Evolutionary conservation across 2,888 invertebrate genomes (phyloP), one percentile per base, ranked within the genome.

Genomic region (Drosophila gaucha): DNA sequence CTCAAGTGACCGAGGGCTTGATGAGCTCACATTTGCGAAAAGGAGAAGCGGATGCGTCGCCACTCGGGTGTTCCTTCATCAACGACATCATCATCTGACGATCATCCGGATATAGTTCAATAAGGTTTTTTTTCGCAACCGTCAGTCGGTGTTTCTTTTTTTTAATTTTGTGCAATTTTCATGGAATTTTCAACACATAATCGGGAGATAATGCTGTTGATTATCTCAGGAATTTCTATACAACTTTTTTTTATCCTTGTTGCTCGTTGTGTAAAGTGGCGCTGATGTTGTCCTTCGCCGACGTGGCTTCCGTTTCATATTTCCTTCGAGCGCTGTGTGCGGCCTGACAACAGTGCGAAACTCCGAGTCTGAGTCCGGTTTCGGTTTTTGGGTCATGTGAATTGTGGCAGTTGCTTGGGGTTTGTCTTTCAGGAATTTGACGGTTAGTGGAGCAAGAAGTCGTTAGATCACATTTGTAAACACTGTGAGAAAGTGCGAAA

Each of bases 101-200:
- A 83, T 83, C 86, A 86, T 85, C 84, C 86, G 84, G 84, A 86
- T 85, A 77, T 84, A 80, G 78, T 80, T 85, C 82, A 78, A 82
- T 82, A 72, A 69, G 44, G 28, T 60, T 63, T 58, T 56, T 39
- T 20, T 58, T 64, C 6, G 75, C 65, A 65, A 70, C 39, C 64
- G 33, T 58, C 73, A 54, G 60, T 75, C 67, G 68, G 65, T 71
- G 67, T 63, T 67, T 52, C 62, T 62, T 67, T 46, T 58, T 67
- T 57, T 39, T 70, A 22, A 31, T 31, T 76, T 63, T 74, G 78
- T 74, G 79, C 78, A 77, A 85, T 85, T 85, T 85, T 74, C 77
- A 70, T 58, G 73, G 86, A 85, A 85, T 84, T 84, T 73, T 68
- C 52, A 77, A 77, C 74, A 80, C 86, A 78, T 79, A 85, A 86